Conservation (phyloP, 2,797 vertebrate genomes). For the Allobates femoralis region DNA sequence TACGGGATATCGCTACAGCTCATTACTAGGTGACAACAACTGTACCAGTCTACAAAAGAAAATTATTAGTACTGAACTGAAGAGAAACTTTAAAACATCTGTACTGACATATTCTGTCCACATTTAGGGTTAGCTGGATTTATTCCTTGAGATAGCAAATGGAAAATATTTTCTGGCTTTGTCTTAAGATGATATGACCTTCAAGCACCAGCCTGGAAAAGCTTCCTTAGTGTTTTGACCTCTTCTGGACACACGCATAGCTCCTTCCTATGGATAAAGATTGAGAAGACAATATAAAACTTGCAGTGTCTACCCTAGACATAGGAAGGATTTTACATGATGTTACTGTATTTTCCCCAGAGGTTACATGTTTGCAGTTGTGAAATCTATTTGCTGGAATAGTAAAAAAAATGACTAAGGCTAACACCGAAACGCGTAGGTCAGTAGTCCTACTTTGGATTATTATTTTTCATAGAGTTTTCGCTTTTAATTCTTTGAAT, state of each 20-base stretch:
- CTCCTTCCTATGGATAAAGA: not conserved
- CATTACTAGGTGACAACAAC: not conserved
- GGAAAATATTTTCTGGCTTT: conserved; percentile 65
- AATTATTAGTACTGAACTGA: not conserved
- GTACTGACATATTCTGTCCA: conserved; percentile 50
- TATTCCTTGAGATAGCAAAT: conserved; percentile 65
- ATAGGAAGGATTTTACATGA: not conserved
- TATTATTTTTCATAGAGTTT: too few relatives aligned
- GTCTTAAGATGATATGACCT: conserved; percentile 6
- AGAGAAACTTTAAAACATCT: not conserved
- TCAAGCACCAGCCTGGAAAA: not conserved
- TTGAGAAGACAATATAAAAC: too few relatives aligned
- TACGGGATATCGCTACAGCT: not conserved
- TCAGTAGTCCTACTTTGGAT: too few relatives aligned
- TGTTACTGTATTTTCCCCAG: not conserved
- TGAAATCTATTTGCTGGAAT: not conserved
- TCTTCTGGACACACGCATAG: not conserved
- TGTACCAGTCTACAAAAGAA: not conserved
- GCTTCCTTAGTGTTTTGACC: not conserved
- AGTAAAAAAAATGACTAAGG: not conserved
- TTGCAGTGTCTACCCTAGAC: too few relatives aligned
- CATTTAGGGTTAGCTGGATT: conserved; percentile 60
- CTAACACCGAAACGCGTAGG: too few relatives aligned
- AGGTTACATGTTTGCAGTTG: not conserved
- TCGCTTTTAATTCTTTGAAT: too few relatives aligned